phyloP scores from a whole-genome alignment of 2,797 vertebrate genomes.

The Tokudaia muenninki region DNA sequence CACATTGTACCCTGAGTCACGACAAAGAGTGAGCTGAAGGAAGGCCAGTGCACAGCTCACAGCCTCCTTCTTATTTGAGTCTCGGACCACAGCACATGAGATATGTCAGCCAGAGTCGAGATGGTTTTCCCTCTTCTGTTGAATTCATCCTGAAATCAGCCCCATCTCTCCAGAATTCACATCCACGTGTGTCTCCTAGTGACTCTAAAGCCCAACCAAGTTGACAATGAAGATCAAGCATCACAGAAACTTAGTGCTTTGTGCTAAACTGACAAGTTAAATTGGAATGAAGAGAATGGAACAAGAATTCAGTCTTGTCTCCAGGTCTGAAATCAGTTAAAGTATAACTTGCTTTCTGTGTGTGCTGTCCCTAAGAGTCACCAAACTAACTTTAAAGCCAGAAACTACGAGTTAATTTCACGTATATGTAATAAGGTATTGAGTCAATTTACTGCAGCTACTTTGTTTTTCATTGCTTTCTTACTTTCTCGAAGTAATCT shows the following conservation, averaged over 20 bases:
- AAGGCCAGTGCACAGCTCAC: background rate
- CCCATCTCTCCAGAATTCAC: background rate
- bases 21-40: background rate
- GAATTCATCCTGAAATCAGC: background rate
- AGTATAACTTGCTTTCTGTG: background rate
- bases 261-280: background rate
- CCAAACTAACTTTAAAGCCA: conserved; percentile 50
- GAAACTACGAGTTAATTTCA: conserved; percentile 9
- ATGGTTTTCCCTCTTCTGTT: background rate
- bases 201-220: background rate
- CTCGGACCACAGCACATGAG: too few species aligned
- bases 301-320: background rate
- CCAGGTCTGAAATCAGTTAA: conserved; percentile 13
- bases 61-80: background rate
- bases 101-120: background rate
- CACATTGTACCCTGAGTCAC: background rate
- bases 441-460: background rate
- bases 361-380: background rate
- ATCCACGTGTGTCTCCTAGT: background rate
- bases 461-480: background rate
- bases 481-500: background rate
- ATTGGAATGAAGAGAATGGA: background rate
- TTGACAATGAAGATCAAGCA: background rate
- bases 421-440: background rate
- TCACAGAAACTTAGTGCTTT: background rate